Evolutionary conservation across 1,140 invertebrate species (phyloP), one percentile per base, ranked within the genome.

Genomic region (Hyphantria cunea): DNA sequence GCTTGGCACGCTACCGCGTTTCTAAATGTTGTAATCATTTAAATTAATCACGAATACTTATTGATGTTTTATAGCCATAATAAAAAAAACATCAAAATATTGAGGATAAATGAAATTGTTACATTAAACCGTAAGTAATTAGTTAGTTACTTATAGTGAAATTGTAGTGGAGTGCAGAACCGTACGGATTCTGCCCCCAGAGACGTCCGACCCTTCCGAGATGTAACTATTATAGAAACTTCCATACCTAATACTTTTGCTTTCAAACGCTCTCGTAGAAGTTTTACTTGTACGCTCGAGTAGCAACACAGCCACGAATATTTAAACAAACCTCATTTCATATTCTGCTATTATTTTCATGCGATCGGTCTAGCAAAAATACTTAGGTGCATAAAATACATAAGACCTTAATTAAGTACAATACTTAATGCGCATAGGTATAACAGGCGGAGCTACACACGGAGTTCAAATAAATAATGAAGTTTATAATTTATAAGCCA

Each of bases 241-340:
- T 73, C 68, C 54, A 65, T 74, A 47, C 41, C 45, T 59, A 70
- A 53, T 61, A 56, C 64, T 68, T 76, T 76, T 70, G 14, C 68
- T 66, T 52, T 66, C 70, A 7, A 70, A 71, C 72, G 64, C 59
- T 66, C 68, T 72, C 68, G 45, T 56, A 56, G 41, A 47, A 56
- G 33, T 56, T 72, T 54, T 66, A 68, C 58, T 45, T 14, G 39
- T 54, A 44, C 52, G 39, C 41, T 44, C 39, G 39, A 54, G 42
- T 47, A 42, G 12, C 53, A 37, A 47, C 33, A 47, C 34, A 56
- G 31, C n/a, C 3, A 13, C 42, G 31, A 33, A 13, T n/a, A 56
- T 13, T 25, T 47, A 41, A 32, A 15, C 39, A 2, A 4, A 47
- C 2, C 54, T 48, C 45, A 59, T 59, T 33, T 49, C 3, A 59